Base-by-base conservation (phyloP, 2,113 vertebrate species). In the Phalacrocorax carbo region DNA sequence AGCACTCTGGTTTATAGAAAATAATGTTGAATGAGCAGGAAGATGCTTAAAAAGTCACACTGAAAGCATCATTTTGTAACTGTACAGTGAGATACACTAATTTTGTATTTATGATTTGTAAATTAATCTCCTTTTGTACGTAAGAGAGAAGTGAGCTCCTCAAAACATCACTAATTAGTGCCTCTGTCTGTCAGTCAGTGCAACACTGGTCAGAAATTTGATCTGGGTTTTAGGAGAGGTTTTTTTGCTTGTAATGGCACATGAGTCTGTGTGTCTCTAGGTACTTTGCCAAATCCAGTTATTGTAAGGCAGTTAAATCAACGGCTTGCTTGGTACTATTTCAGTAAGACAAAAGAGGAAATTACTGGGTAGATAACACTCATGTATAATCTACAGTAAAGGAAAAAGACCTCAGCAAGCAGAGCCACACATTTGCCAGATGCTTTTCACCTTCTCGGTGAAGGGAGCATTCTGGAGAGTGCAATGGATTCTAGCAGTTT, bases 1-100 rank as follows among this genome's bases (percentile, higher is more conserved):
- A 79, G 87, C 48, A 55, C 60, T 85, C 94, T 92, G 77, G 73
- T 95, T 96, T 93, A 90, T n/a, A 83, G 95, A 97, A 97, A 97
- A 93, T 90, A 82, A 92, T 22, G n/a, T 81, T 86, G 80, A 96
- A 96, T 94, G 82, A 92, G 72, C 86, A 78, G 54, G 96, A 96
- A 96, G 69, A 96, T 87, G 49, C 64, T 92, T 89, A 54, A 91
- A 48, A 88, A 88, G 81, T 94, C 70, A 68, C 30, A 75, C 44
- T 46, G 71, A 86, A 95, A 93, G 76, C 52, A 80, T 34, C 5
- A 55, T 90, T 96, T 87, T 94, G 46, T 80, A 71, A 77, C 51
- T 62, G 22, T 46, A 69, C 4, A 9, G 11, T 40, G 11, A 54
- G 25, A 54, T 65, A 80, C 15, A 40, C 69, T 88, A 4, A 85